Evolutionary conservation across 2,888 invertebrate species (phyloP).

Genomic region (Nephrotoma guestfalica): DNA sequence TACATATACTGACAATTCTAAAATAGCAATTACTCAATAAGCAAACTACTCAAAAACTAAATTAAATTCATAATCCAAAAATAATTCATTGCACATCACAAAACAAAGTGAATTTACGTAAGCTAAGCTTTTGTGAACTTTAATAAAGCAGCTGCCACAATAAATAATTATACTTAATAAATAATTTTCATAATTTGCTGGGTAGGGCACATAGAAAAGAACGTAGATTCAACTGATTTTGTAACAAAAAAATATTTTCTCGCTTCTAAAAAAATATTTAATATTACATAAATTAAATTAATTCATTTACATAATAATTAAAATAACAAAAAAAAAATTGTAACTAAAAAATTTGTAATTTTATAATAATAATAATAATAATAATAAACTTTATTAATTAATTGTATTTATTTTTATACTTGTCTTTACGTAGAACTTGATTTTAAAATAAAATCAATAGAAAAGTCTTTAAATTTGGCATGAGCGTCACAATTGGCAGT

Average conservation of each 20-base stretch:
- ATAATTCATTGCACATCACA: neutral
- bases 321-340: neutral
- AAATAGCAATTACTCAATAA: no score
- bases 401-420: neutral
- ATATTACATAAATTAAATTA: neutral
- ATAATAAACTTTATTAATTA: neutral
- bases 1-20: no score
- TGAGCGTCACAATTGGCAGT: slow-evolving; percentile 22
- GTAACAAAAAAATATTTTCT: neutral
- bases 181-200: neutral
- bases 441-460: slow-evolving; percentile 30
- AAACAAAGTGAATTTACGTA: neutral
- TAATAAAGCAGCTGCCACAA: neutral
- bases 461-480: slow-evolving; percentile 34
- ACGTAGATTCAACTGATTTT: neutral
- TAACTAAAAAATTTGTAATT: neutral
- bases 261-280: neutral
- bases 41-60: no score
- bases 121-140: neutral
- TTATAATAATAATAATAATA: neutral
- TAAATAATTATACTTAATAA: neutral
- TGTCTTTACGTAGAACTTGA: slow-evolving; percentile 1
- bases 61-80: neutral
- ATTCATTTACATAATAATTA: neutral
- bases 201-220: neutral